Base-by-base conservation (phyloP, 53 echinoderm and acorn worm genomes). In the Holothuria scabra region DNA sequence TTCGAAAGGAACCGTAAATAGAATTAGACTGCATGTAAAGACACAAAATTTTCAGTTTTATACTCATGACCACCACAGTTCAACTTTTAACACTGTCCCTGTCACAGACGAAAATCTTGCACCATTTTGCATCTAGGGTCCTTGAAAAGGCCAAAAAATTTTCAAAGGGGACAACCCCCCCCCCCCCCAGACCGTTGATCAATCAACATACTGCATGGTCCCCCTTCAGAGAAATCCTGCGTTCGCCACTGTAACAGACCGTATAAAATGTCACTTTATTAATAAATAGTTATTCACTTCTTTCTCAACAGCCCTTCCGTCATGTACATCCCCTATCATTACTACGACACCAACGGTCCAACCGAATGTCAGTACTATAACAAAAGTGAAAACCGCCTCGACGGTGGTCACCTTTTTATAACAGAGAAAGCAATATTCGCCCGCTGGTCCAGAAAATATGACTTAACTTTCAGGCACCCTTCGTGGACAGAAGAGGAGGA, bases 361-460 rank as follows among this genome's bases (percentile, higher is more conserved):
- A 91, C 81, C n/a, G 95, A 95, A 72, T 95, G 95, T 56, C 62
- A 84, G 34, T 95, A 95, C 75, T 95, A 93, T 83, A 91, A 95
- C 65, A 59, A 60, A 46, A 95, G 95, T 61, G 95, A 95, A 70
- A 91, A 24, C 8, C 74, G 88, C 4, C 83, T 91, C 12, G 88
- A 79, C 16, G 89, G 95, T 22, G 95, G 95, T 0, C 95, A 95
- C 83, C 91, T 95, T 12, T 95, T 95, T 57, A 95, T 95, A 87
- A 95, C 95, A 0, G 95, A 95, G 87, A 95, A 95, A 52, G 93
- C 95, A n/a, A 85, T 95, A 22, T 95, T 95, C 25, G 88, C 83
- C 24, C 86, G 93, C 8, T 93, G 91, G 93, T 87, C 95, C 13
- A 33, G 25, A 59, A 76, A 87, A 20, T 85, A 70, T 33, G 52